phyloP scores from a whole-genome alignment of 2,797 vertebrate genomes.

The Carcharodon carcharias region DNA sequence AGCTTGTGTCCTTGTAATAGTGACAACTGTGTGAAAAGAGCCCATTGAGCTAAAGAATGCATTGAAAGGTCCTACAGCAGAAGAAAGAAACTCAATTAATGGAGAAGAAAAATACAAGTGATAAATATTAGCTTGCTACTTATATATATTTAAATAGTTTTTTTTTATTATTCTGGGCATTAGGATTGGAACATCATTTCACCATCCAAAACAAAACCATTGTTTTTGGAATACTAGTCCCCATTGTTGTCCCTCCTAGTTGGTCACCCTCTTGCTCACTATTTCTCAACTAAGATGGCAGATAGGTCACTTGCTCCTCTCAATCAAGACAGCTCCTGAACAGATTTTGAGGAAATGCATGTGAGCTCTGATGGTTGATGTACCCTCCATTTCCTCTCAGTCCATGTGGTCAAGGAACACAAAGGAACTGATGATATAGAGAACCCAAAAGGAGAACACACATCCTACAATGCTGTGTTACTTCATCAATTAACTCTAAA shows the following conservation, averaged over 20 bases:
- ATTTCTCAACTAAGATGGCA: background rate
- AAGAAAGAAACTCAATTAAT: background rate
- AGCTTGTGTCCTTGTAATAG: no score
- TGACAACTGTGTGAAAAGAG: background rate
- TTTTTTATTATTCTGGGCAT: background rate
- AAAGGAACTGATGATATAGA: background rate
- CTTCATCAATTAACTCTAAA: background rate
- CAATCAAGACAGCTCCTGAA: background rate
- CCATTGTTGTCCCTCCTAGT: background rate
- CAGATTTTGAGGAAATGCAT: background rate
- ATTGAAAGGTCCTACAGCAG: background rate
- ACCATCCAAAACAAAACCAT: background rate
- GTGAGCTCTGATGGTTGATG: background rate
- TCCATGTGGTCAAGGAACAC: background rate
- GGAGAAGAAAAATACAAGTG: background rate
- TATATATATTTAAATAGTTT: background rate
- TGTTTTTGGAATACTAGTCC: background rate
- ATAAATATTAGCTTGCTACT: background rate
- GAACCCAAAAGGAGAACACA: background rate
- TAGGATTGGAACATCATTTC: background rate
- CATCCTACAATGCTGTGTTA: background rate
- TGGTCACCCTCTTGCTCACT: background rate
- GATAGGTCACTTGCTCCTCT: background rate
- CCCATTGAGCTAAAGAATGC: background rate
- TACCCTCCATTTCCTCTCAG: background rate